Percentiles rank a stretch among this genome's conserved stretches.
Evolutionary conservation across 2,797 vertebrate genomes (phyloP).

Genomic region (Bovichtus diacanthus): DNA sequence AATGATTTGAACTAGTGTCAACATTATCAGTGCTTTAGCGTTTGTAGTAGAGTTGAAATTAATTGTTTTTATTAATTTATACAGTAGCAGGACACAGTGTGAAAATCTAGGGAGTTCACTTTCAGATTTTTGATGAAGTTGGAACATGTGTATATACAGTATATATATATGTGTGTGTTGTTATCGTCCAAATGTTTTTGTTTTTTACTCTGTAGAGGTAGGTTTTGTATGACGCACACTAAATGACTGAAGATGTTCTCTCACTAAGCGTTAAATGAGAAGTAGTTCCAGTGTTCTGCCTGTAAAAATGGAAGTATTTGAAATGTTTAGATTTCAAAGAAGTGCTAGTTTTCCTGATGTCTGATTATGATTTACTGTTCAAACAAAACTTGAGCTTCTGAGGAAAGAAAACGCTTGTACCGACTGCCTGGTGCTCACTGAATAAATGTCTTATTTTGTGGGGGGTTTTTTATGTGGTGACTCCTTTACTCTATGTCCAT

Average conservation of each 20-base stretch:
- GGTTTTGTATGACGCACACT: conserved; percentile 58
- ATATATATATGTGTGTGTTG: conserved; percentile 24
- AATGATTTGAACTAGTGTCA: conserved; percentile 24
- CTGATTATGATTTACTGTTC: conserved; percentile 46
- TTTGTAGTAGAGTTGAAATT: conserved; percentile 56
- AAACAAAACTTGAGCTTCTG: conserved; percentile 64
- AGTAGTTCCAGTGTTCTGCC: conserved; percentile 28
- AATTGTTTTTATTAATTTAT: conserved; percentile 67
- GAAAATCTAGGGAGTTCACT: conserved; percentile 48
- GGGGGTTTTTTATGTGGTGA: conserved; percentile 43
- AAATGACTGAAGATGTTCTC: conserved; percentile 48
- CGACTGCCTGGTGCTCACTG: conserved; percentile 77
- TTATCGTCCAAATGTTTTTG: conserved; percentile 40
- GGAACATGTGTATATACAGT: conserved; percentile 53
- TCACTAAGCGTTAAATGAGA: conserved; percentile 39
- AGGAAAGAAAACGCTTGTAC: conserved; percentile 60
- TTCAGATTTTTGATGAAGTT: conserved; percentile 46
- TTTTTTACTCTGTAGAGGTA: conserved; percentile 61
- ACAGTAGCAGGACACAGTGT: conserved; percentile 57
- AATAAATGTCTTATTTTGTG: conserved; percentile 80
- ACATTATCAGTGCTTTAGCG: conserved; percentile 32
- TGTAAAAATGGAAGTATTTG: conserved; percentile 34
- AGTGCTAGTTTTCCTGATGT: conserved; percentile 44
- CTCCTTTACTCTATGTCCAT: background rate
- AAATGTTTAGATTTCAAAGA: conserved; percentile 29